A percentile compares a stretch with the other conserved stretches of the same genome.
Conservation (phyloP, 1,140 invertebrate species). For the Littorina saxatilis region DNA sequence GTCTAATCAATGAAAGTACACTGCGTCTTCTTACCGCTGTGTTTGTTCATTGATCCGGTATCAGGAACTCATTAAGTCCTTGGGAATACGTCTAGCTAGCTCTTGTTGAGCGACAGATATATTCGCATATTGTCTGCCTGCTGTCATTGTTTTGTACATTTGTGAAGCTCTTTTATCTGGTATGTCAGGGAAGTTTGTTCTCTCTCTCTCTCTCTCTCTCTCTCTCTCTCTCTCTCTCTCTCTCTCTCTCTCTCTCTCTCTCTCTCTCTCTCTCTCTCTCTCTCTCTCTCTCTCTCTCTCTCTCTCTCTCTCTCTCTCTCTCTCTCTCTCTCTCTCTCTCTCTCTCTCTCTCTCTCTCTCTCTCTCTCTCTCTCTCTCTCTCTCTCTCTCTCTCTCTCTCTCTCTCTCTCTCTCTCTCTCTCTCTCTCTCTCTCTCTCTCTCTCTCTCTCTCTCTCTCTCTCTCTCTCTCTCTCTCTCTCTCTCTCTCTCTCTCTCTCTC, state of each 20-base stretch:
- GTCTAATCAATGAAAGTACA: too few relatives aligned
- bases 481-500: not conserved
- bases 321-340: slow-evolving; percentile 8
- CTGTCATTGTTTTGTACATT: too few relatives aligned
- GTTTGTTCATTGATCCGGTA: too few relatives aligned
- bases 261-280: not conserved
- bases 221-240: slow-evolving; percentile 15
- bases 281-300: slow-evolving; percentile 9
- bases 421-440: slow-evolving; percentile 1
- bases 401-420: slow-evolving; percentile 8
- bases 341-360: slow-evolving; percentile 8
- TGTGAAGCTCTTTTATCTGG: too few relatives aligned
- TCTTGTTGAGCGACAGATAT: too few relatives aligned
- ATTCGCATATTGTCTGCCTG: too few relatives aligned
- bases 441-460: not conserved
- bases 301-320: not conserved
- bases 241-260: slow-evolving; percentile 10
- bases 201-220: slow-evolving; percentile 9
- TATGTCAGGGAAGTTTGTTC: too few relatives aligned
- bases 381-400: not conserved
- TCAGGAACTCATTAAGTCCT: too few relatives aligned
- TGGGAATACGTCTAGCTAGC: too few relatives aligned
- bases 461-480: not conserved
- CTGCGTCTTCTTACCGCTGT: too few relatives aligned
- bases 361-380: slow-evolving; percentile 7